Evolutionary conservation across 2,888 invertebrate species (phyloP), one percentile per base, ranked within the genome.

Genomic region (Neoscelio sp.): DNA sequence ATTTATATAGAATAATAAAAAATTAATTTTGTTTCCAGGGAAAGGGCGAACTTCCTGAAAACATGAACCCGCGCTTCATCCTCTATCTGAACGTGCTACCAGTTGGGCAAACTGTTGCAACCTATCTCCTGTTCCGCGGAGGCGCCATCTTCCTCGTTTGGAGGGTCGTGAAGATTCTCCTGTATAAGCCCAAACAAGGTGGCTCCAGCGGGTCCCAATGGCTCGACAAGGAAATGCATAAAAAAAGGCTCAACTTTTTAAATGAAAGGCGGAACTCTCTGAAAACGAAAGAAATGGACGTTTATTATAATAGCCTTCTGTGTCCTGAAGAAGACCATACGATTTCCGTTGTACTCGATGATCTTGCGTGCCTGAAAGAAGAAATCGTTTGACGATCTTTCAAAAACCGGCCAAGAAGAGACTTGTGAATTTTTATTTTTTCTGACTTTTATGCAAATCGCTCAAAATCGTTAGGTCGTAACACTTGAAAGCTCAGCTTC

Each of bases 81-180:
- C 89, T 96, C 7, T 96, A 96, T 88, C 90, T 96, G 2, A 95
- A 95, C 86, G 92, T 95, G 2, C 87, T 95, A 1, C 96, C 96
- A 0, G 84, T 93, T 0, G 91, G 93, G 0, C 94, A 95, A 87
- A 90, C 91, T 68, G 90, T 89, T 0, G 86, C 92, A 0, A 93
- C 93, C 90, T 94, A 94, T 85, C 50, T 92, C 0, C 84, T 90
- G 0, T 91, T 94, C 78, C 88, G 93, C 38, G 80, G 91, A 0
- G 92, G 93, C 0, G 91, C 91, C 0, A 82, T 92, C 0, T 89
- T 93, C 23, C 89, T 94, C 6, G 87, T 93, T 0, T 88, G 93
- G 44, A 89, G 93, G 7, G 89, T 94, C 0, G 65, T 85, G 3
- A 90, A 88, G 38, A 88, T 90, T 46, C 77, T 91, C 0, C 78